phyloP scores from a whole-genome alignment of 2,113 vertebrate genomes.

The Emberiza fucata region DNA sequence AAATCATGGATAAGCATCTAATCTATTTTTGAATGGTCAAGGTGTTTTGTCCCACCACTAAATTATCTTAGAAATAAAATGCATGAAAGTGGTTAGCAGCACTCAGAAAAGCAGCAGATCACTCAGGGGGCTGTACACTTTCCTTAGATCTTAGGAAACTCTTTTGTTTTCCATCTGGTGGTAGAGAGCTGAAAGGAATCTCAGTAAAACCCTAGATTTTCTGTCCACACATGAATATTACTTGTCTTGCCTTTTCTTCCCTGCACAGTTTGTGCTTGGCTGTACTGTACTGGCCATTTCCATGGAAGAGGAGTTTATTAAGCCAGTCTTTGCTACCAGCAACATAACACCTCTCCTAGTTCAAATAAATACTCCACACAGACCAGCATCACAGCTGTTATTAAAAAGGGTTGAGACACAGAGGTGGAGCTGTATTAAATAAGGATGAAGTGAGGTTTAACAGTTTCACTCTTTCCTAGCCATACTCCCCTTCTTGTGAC shows the following conservation, averaged over 20 bases:
- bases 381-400: not conserved
- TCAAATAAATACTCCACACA: not conserved
- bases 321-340: not conserved
- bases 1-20: not conserved
- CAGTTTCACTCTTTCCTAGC: not conserved
- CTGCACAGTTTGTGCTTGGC: not conserved
- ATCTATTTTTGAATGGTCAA: not conserved
- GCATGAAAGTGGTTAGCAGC: not conserved
- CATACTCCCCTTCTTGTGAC: not conserved
- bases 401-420: not conserved
- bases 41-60: not conserved
- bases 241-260: not conserved
- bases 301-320: not conserved
- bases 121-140: not conserved
- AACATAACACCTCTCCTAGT: not conserved
- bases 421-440: not conserved
- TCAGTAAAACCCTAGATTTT: not conserved
- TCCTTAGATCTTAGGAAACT: not conserved
- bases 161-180: not conserved
- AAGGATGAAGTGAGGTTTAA: fast-evolving
- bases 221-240: not conserved
- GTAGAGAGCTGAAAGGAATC: not conserved
- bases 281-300: not conserved
- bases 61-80: not conserved
- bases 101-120: not conserved